phyloP scores from a whole-genome alignment of 1,140 invertebrate species.

The Asobara japonica region DNA sequence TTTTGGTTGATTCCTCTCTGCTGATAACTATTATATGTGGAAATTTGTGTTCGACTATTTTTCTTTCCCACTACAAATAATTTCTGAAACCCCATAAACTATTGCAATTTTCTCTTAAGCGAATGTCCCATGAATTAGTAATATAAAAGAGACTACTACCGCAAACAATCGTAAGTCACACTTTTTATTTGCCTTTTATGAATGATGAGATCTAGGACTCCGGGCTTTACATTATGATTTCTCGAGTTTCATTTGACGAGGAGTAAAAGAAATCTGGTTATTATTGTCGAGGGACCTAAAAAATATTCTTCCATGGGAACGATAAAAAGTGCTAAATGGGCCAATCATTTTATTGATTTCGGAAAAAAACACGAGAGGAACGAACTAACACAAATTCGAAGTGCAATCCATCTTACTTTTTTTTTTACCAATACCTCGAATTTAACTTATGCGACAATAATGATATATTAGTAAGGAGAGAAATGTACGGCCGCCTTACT shows the following conservation, averaged over 20 bases:
- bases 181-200: constrained; percentile 9
- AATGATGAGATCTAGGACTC: constrained; percentile 1
- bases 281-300: background rate
- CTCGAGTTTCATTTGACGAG: constrained; percentile 15
- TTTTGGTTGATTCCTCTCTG: background rate
- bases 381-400: too few species aligned
- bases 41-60: background rate
- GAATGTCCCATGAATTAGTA: background rate
- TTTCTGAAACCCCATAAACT: background rate
- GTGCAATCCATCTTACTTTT: too few species aligned
- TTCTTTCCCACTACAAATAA: background rate
- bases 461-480: too few species aligned
- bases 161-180: constrained; percentile 4
- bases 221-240: background rate
- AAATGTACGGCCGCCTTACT: too few species aligned
- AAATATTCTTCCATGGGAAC: background rate
- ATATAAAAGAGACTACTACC: background rate
- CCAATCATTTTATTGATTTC: background rate
- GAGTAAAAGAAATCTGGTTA: background rate
- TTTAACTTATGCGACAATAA: too few species aligned
- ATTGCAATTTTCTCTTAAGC: background rate
- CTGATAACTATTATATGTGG: background rate
- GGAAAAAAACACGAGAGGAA: too few species aligned
- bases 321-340: background rate
- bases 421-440: too few species aligned